A percentile compares a stretch with the other conserved stretches of the same genome.
Conservation (phyloP, 2,113 vertebrate species). For the Paracanthobrama guichenoti region DNA sequence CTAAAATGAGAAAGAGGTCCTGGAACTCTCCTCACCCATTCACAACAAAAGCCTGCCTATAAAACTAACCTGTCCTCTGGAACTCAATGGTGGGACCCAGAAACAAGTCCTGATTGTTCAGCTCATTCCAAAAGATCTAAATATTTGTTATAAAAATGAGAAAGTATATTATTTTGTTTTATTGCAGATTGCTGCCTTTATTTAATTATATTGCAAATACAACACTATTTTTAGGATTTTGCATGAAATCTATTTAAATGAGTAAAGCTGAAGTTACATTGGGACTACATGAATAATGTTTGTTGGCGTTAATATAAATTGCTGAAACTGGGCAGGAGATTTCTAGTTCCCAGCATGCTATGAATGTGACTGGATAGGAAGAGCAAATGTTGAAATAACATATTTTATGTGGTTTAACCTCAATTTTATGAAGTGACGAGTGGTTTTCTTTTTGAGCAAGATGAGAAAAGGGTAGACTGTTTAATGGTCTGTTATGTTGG, state of each 20-base stretch:
- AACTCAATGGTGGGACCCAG: background rate
- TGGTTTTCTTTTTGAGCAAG: background rate
- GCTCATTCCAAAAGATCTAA: background rate
- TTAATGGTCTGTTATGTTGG: background rate
- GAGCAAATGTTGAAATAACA: background rate
- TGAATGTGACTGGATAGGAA: background rate
- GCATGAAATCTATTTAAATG: background rate
- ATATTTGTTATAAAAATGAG: background rate
- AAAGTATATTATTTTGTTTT: background rate
- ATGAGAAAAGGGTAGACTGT: background rate
- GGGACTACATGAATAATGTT: background rate
- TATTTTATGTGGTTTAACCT: background rate
- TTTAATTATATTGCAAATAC: background rate
- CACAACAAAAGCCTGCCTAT: constrained; percentile 29
- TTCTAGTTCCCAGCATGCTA: background rate
- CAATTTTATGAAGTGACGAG: too few species aligned
- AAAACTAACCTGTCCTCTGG: constrained; percentile 56
- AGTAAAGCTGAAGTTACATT: background rate
- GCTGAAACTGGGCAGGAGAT: background rate
- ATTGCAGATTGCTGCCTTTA: background rate
- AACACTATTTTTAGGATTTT: background rate
- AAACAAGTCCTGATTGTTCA: background rate
- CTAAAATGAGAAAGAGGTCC: constrained; percentile 40
- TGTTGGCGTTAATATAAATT: background rate
- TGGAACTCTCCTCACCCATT: constrained; percentile 26